Conservation (phyloP, 1,140 invertebrate species). For the Aphelenchoides avenae region DNA sequence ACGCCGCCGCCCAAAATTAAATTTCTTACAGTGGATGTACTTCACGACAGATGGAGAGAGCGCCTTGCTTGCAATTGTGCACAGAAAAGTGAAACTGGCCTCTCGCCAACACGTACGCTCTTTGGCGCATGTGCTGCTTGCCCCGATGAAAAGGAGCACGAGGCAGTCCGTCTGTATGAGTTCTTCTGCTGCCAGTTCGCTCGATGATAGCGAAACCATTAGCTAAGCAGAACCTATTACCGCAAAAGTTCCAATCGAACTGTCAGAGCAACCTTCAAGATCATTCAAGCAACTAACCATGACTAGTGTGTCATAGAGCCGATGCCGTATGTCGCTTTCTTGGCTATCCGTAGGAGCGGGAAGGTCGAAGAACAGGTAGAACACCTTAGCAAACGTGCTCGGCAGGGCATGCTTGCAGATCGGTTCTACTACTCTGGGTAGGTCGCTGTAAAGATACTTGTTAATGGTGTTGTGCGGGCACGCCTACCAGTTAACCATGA, state of each 20-base stretch:
- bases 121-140: constrained; percentile 71
- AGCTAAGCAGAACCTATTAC: constrained; percentile 65
- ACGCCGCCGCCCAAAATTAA: background rate
- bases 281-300: constrained; percentile 24
- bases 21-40: constrained; percentile 86
- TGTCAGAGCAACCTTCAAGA: background rate
- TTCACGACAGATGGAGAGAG: constrained; percentile 83
- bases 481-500: constrained; percentile 48
- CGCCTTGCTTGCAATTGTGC: constrained; percentile 88
- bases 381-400: constrained; percentile 93
- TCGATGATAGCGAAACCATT: constrained; percentile 84
- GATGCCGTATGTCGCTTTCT: constrained; percentile 23
- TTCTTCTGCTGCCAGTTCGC: constrained; percentile 83
- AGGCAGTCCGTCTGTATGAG: constrained; percentile 91
- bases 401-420: constrained; percentile 92
- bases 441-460: constrained; percentile 41
- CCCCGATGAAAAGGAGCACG: constrained; percentile 87
- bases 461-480: background rate
- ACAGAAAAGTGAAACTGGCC: constrained; percentile 88
- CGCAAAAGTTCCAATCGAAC: constrained; percentile 7
- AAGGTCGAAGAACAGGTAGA: constrained; percentile 97
- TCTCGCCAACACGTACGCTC: constrained; percentile 90
- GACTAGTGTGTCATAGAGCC: constrained; percentile 43
- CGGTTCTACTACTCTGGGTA: constrained; percentile 63
- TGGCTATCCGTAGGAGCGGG: constrained; percentile 68